Percentiles rank a stretch among this genome's conserved stretches.
These are phyloP conservation scores for Lordiphosa fenestrarum DNA, from an alignment of 2,888 invertebrate species.

Conservation along the genomic window DNA sequence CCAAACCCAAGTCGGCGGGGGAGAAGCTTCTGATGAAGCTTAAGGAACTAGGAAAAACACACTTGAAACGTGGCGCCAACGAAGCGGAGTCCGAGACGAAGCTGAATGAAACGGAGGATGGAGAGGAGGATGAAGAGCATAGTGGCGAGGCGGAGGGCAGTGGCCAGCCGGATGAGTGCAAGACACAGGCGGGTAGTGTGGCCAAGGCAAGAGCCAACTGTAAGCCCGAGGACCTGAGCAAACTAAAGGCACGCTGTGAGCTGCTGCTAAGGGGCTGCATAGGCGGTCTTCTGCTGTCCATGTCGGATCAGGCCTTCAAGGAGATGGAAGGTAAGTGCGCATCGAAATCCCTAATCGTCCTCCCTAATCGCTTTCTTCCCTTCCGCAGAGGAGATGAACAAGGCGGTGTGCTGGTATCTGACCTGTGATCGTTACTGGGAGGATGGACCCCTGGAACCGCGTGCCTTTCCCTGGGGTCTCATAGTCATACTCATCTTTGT, in stretches of 20 bases:
- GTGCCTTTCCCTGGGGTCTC: conserved; percentile 91
- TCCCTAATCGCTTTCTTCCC: background rate
- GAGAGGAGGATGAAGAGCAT: conserved; percentile 28
- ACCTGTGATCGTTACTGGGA: conserved; percentile 97
- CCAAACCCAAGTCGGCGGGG: conserved; percentile 56
- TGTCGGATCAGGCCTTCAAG: conserved; percentile 90
- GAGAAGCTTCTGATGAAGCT: conserved; percentile 59
- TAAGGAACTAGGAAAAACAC: conserved; percentile 57
- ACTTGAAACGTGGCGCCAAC: conserved; percentile 34
- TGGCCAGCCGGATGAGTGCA: conserved; percentile 25
- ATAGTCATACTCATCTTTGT: conserved; percentile 89
- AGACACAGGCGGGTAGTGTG: conserved; percentile 37
- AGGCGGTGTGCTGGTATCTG: conserved; percentile 94
- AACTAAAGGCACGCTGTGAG: conserved; percentile 87
- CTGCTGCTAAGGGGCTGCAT: conserved; percentile 90
- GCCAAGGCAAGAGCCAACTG: conserved; percentile 87
- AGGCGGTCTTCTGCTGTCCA: conserved; percentile 88
- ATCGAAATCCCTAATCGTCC: background rate
- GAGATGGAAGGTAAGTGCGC: conserved; percentile 88
- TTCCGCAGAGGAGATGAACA: conserved; percentile 89
- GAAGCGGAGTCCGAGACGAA: conserved; percentile 17
- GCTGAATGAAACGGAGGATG: conserved; percentile 47
- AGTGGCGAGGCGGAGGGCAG: conserved; percentile 25
- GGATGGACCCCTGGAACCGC: conserved; percentile 87
- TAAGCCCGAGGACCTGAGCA: conserved; percentile 88